phyloP scores from a whole-genome alignment of 2,113 vertebrate species.

The Vimba vimba region DNA sequence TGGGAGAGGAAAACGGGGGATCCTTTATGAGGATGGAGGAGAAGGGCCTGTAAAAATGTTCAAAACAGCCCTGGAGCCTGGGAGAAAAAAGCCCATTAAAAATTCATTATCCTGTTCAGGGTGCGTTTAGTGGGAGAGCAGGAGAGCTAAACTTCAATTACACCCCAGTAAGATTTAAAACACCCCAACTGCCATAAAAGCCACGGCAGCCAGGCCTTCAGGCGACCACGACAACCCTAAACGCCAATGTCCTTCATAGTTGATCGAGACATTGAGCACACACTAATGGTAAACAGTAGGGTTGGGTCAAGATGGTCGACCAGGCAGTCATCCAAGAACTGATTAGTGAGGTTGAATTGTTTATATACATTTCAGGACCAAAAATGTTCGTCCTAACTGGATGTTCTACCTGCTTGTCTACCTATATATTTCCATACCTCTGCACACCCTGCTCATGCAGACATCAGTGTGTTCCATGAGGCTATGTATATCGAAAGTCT shows the following conservation, averaged over 20 bases:
- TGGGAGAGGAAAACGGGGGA: constrained; percentile 76
- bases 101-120: constrained; percentile 70
- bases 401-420: too few relatives aligned
- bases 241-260: not conserved
- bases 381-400: too few relatives aligned
- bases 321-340: not conserved
- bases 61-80: constrained; percentile 67
- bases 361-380: not conserved
- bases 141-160: constrained; percentile 67
- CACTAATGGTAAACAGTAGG: constrained; percentile 7
- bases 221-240: constrained; percentile 27
- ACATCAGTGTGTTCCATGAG: too few relatives aligned
- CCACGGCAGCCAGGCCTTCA: constrained; percentile 48
- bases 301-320: not conserved
- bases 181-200: constrained; percentile 64
- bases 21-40: constrained; percentile 69
- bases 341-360: not conserved
- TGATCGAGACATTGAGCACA: not conserved
- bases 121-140: constrained; percentile 69
- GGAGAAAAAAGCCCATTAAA: constrained; percentile 63
- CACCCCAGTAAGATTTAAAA: constrained; percentile 65
- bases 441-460: too few relatives aligned
- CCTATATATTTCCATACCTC: too few relatives aligned
- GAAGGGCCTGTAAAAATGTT: constrained; percentile 74
- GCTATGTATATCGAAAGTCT: too few relatives aligned